Base-by-base conservation (phyloP, 2,113 vertebrate species). In the Phocoena sinus region DNA sequence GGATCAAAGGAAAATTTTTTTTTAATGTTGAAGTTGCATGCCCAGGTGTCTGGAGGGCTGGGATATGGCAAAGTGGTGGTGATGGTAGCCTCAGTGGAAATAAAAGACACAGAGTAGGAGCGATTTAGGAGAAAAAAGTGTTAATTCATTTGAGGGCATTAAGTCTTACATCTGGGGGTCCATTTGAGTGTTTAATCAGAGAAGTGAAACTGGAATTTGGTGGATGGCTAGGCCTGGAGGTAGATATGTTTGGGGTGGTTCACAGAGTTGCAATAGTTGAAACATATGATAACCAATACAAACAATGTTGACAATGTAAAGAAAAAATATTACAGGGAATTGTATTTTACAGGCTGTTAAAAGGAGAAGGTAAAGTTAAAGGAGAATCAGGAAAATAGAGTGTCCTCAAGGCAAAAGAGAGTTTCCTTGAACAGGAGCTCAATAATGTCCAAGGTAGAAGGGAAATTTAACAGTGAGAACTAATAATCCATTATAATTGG, bases 1-100 rank as follows among this genome's bases (percentile, higher is more conserved):
- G 36, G 38, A 80, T 31, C 11, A 25, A 95, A 70, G 33, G 25
- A 6, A 65, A 38, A 21, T 13, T 1, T 1, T 36, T n/a, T 65
- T 50, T 74, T 2, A 58, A 63, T 67, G 31, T 15, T 44, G 15
- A n/a, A 1, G 12, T 58, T 92, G 63, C 33, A 4, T 18, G 7
- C 20, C 33, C 41, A 56, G 28, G 7, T 41, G 10, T 76, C 38
- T 83, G 36, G 76, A 82, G 23, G 62, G 5, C 15, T 41, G 23
- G 28, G 13, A 33, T 33, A 5, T 6, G 1, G 0, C 50, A 33
- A 4, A 23, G 12, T 4, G 13, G 50, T 1, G 3, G 9, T 70
- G 31, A 14, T n/a, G 21, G 58, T 47, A 36, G 21, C 21, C n/a
- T 12, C 73, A 7, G 5, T 12, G n/a, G 33, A 76, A 58, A 74